Percentiles rank a stretch among this genome's conserved stretches.
Evolutionary conservation across 2,888 invertebrate species (phyloP).

Genomic region (Chrysolina americana): DNA sequence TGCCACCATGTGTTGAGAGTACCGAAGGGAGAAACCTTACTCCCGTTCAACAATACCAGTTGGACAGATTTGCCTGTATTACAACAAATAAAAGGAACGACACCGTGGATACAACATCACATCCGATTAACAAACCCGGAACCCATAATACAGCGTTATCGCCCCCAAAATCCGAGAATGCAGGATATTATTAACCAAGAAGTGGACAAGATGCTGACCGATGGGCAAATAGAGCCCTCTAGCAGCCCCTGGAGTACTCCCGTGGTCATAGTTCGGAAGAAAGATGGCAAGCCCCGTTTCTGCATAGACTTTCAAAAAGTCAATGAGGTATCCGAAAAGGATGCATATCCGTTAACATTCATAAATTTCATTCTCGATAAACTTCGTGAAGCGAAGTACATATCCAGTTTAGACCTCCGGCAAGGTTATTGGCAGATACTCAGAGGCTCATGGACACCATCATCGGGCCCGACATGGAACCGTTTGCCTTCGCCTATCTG

Average conservation of each 20-base stretch:
- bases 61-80: no score
- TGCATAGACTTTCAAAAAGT: conserved; percentile 45
- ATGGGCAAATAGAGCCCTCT: conserved; percentile 30
- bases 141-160: conserved; percentile 39
- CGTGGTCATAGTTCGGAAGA: conserved; percentile 35
- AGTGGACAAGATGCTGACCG: conserved; percentile 38
- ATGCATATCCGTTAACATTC: conserved; percentile 55
- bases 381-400: conserved; percentile 50
- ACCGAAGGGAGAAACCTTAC: no score
- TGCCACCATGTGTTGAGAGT: no score
- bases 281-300: conserved; percentile 35
- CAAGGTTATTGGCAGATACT: background rate
- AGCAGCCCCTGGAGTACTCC: no score
- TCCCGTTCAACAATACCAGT: no score
- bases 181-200: conserved; percentile 39
- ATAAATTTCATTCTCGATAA: conserved; percentile 53
- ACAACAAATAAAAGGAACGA: no score
- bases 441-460: conserved; percentile 18
- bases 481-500: conserved; percentile 21
- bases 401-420: conserved; percentile 32
- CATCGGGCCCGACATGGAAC: conserved; percentile 24
- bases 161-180: conserved; percentile 33
- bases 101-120: no score
- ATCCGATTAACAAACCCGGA: background rate
- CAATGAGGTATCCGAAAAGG: conserved; percentile 37